Evolutionary conservation across 2,797 vertebrate genomes (phyloP).

Genomic region (Leucoraja ocellata): DNA sequence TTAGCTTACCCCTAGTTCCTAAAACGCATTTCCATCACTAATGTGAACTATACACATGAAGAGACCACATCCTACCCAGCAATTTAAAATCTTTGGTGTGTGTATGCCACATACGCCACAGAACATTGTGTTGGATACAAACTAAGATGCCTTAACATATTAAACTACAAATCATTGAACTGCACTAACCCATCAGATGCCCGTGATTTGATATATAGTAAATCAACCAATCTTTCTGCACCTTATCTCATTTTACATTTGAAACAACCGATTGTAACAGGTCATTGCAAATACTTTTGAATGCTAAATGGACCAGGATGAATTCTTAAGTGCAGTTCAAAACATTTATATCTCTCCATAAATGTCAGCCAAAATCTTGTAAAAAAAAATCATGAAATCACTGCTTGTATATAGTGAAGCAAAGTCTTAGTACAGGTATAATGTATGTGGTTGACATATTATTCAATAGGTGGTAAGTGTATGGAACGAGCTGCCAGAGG

Average conservation of each 20-base stretch:
- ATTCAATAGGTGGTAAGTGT: too few species aligned
- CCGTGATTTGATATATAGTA: constrained; percentile 11
- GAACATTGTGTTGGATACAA: not conserved
- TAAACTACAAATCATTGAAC: not conserved
- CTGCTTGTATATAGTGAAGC: not conserved
- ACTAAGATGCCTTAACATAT: not conserved
- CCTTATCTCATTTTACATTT: not conserved
- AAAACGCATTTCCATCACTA: too few species aligned
- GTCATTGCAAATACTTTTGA: not conserved
- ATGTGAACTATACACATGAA: not conserved
- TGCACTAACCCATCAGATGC: not conserved
- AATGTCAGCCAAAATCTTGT: not conserved
- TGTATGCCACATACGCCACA: not conserved
- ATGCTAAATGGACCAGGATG: not conserved
- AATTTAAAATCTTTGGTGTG: not conserved
- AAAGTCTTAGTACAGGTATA: not conserved
- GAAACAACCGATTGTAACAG: not conserved
- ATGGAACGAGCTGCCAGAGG: too few species aligned
- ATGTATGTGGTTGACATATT: not conserved
- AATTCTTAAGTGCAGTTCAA: not conserved
- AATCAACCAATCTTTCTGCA: not conserved
- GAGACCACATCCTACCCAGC: not conserved
- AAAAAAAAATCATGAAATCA: not conserved
- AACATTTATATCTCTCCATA: not conserved
- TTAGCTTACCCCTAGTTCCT: too few species aligned